Base-by-base conservation (phyloP, 2,113 vertebrate species). In the Loxodonta africana region DNA sequence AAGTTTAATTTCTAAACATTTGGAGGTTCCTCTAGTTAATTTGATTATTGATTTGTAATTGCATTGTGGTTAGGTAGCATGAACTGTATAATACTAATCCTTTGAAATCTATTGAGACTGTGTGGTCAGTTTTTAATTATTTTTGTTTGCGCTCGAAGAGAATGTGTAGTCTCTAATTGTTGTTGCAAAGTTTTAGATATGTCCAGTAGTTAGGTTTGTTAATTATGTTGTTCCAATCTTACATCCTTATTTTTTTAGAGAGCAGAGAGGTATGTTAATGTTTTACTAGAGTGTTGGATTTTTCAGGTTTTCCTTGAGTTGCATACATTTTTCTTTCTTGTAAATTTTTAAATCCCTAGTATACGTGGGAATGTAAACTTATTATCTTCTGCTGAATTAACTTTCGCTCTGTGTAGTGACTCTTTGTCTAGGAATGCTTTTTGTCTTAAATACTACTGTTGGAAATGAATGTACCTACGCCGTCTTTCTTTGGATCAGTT, bases 11-110 rank as follows among this genome's bases (percentile, higher is more conserved):
- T 95, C 21, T 9, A 82, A 73, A 71, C 57, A 48, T 83, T 5
- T 44, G 37, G 17, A 4, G 37, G 5, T 88, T 90, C 9, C 11
- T 63, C 17, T 73, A 44, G 73, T 84, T 74, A 71, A 84, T 90
- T 85, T 86, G n/a, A 26, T 90, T 87, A 53, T 41, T 95, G 69
- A 74, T 92, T 87, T 96, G 44, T 95, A 85, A 69, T 71, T 93
- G 12, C 71, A 51, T 81, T 94, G 51, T 92, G 57, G 0, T 57
- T 63, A 74, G 82, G 48, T 26, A 71, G 4, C 6, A 21, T 83
- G 69, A 41, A 91, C 8, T 83, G 2, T 78, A 5, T 74, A 48
- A 63, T 92, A 51, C 28, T 51, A 67, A 0, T 74, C 37, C 41
- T 96, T 96, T 37, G 57, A 65, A 94, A 81, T 92, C 26, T 69